phyloP scores from a whole-genome alignment of 2,888 invertebrate genomes.

The Endotricha flammealis region DNA sequence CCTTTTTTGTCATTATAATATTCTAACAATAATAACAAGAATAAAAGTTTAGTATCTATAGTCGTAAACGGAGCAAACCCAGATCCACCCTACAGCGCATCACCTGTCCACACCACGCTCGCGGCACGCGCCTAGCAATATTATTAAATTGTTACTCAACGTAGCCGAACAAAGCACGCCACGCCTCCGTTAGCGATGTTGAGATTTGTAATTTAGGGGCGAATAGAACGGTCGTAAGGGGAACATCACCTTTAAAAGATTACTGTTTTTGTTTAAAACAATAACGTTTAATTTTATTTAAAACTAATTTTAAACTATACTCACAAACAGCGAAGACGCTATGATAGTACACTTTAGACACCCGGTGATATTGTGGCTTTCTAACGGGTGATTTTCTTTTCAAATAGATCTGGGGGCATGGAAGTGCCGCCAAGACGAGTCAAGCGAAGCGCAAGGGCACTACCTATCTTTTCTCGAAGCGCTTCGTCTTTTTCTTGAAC shows the following conservation, averaged over 20 bases:
- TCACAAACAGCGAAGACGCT: no score
- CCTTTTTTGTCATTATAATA: no score
- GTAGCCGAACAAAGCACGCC: slow-evolving; percentile 4
- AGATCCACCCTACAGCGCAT: slow-evolving; percentile 3
- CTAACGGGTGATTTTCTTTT: no score
- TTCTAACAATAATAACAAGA: not conserved
- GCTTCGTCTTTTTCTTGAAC: no score
- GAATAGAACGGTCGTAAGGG: not conserved
- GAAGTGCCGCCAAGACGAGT: no score
- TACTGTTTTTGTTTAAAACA: not conserved
- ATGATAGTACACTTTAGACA: no score
- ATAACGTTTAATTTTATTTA: no score
- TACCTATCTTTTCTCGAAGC: no score
- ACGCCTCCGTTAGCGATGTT: not conserved
- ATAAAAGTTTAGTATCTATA: not conserved
- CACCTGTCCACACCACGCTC: slow-evolving; percentile 8
- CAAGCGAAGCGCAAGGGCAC: no score
- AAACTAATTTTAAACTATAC: no score
- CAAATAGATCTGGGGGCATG: no score
- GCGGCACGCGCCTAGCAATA: slow-evolving; percentile 10
- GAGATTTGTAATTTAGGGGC: slow-evolving; percentile 2
- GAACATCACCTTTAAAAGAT: not conserved
- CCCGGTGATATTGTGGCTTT: no score
- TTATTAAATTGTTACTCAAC: slow-evolving; percentile 12
- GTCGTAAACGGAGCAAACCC: not conserved